These are phyloP conservation scores for Podiceps cristatus DNA, from an alignment of 2,113 vertebrate genomes.

Conservation along the genomic window DNA sequence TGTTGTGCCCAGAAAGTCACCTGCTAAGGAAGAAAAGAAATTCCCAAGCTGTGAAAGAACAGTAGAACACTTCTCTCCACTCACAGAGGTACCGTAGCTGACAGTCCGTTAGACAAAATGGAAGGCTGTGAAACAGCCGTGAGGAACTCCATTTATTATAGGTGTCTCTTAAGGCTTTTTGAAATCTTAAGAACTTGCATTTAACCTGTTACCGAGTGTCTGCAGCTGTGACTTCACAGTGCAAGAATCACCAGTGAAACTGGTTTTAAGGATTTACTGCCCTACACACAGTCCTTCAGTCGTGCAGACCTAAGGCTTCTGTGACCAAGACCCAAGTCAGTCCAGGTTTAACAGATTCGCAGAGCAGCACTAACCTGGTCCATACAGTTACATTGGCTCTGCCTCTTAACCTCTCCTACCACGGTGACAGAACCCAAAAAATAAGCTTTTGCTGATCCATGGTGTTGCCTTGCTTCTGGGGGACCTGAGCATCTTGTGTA, in stretches of 20 bases:
- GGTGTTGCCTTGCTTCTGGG: background rate
- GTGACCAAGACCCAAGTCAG: background rate
- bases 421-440: background rate
- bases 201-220: background rate
- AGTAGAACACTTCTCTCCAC: background rate
- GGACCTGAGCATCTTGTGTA: background rate
- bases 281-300: background rate
- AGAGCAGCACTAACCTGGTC: background rate
- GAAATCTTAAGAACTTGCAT: background rate
- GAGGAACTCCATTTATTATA: background rate
- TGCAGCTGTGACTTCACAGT: background rate
- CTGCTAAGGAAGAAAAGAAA: background rate
- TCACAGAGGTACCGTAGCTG: constrained; percentile 31
- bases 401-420: background rate
- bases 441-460: background rate
- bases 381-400: background rate
- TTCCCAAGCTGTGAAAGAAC: background rate
- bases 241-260: background rate
- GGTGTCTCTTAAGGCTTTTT: background rate
- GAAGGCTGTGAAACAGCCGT: background rate
- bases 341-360: background rate
- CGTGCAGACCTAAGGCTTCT: background rate
- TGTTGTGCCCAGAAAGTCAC: background rate
- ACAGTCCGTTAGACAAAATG: background rate
- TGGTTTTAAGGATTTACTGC: background rate